A percentile compares a stretch with the other conserved stretches of the same genome.
Conservation (phyloP, 1,140 invertebrate genomes). For the Euwallacea fornicatus region DNA sequence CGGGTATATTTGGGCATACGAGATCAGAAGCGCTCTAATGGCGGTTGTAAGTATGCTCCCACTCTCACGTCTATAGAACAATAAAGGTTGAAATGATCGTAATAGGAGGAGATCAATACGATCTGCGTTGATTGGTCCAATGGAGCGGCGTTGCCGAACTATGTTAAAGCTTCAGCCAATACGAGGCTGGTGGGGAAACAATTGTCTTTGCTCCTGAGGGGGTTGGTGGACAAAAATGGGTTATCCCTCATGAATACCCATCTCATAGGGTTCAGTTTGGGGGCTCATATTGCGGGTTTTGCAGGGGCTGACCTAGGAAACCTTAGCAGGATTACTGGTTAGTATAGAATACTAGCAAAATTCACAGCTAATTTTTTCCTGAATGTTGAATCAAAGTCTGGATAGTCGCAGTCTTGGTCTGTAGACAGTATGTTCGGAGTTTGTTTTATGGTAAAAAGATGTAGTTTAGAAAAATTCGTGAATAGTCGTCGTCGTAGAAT, state of each 20-base stretch:
- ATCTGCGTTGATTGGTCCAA: constrained; percentile 95
- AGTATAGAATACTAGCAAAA: no score
- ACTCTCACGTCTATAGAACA: not conserved
- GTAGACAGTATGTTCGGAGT: no score
- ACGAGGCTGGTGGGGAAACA: constrained; percentile 90
- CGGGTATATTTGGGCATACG: constrained; percentile 87
- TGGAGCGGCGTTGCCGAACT: constrained; percentile 88
- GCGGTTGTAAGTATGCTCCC: constrained; percentile 64
- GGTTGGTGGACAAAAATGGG: constrained; percentile 61
- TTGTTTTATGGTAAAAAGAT: no score
- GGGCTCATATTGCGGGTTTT: constrained; percentile 92
- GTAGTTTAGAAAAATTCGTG: no score
- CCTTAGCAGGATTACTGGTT: constrained; percentile 83
- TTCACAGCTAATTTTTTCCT: no score
- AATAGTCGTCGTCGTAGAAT: not conserved
- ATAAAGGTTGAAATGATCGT: not conserved
- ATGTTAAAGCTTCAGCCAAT: constrained; percentile 90
- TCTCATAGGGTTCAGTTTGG: constrained; percentile 87
- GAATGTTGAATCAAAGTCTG: no score
- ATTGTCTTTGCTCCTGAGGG: constrained; percentile 72
- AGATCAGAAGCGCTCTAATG: constrained; percentile 88
- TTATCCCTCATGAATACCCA: constrained; percentile 72
- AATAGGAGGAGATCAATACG: constrained; percentile 79
- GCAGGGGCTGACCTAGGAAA: constrained; percentile 83
- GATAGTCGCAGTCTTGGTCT: no score